Base-by-base conservation (phyloP, 2,113 vertebrate genomes). In the Phyllopteryx taeniolatus region DNA sequence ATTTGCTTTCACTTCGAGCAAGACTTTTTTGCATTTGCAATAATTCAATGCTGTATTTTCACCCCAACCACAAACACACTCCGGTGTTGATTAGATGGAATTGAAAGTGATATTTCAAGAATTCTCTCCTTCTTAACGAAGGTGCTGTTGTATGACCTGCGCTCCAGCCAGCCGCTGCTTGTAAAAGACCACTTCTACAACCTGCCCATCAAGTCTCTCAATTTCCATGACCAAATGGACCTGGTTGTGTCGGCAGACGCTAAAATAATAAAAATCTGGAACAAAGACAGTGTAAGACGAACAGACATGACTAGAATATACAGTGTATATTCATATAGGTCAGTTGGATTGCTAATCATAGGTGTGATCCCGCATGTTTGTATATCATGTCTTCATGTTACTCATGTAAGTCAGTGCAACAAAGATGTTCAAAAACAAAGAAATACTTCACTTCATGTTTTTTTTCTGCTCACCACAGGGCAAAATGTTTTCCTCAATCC, bases 211-310 rank as follows among this genome's bases (percentile, higher is more conserved):
- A 95, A 94, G 79, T 95, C 96, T 0, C 49, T 99, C 71, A 93
- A 94, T 86, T 99, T 98, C 90, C 95, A 98, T 7, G 70, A 84
- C 42, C 91, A 92, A 0, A 77, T 98, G 86, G 95, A 98, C 85
- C 91, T 99, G 76, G 91, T 99, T 69, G 85, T 99, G 77, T 98
- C 97, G 7, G 91, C 96, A 0, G 98, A 99, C 87, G 95, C 96
- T 19, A 94, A 97, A 84, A 98, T 99, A 70, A 92, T 99, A 82
- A 99, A 98, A 89, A 93, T 99, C 85, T 98, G 98, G 97, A 95
- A 97, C 88, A 97, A 93, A 91, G 93, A 97, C 78, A 95, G 90
- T 0, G 98, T 99, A 92, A 84, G 95, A 35, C 61, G 19, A 27
- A 51, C 3, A 35, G 49, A 46, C 12, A 19, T 57, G 6, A 66